Base-by-base conservation (phyloP, 92 coral and sea anemone species). In the Phenganax stokvisi region DNA sequence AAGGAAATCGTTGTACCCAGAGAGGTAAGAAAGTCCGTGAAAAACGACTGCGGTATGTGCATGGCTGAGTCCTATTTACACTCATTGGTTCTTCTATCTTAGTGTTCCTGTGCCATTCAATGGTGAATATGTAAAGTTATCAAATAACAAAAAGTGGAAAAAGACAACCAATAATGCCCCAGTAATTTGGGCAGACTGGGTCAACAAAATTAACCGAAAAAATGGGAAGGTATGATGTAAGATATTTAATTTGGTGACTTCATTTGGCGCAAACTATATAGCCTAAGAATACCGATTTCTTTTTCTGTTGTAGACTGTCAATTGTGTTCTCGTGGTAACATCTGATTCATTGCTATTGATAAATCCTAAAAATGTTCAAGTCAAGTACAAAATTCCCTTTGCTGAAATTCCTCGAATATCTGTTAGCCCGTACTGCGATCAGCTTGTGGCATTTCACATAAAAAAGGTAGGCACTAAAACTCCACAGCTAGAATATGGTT, bases 81-180 rank as follows among this genome's bases (percentile, higher is more conserved):
- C 47, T 11, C 51, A 9, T 3, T 69, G 16, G 25, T 20, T 27
- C 31, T 20, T n/a, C 84, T 11, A 54, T 81, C 57, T 1, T 31
- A 93, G 97, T 72, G 97, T 93, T 1, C 73, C 97, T n/a, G 85
- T 91, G 67, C 96, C 97, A 53, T 93, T 91, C 72, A 77, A 85
- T 74, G 88, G 93, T 51, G 97, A 93, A 58, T 91, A 91, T 54
- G 81, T 91, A 37, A 87, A 84, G 73, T 91, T 93, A 7, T 76
- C 76, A 20, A 72, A 86, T 53, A 93, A 91, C 77, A 92, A 96
- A 47, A 93, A 91, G 81, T 93, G 97, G 97, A 89, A 89, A 58
- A 93, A 87, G 85, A 82, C 75, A 57, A 83, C 93, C 11, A 82
- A 84, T 72, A 86, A 80, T 56, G 85, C 75, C 68, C 82, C 84